Evolutionary conservation across 2,797 vertebrate genomes (phyloP), one percentile per base, ranked within the genome.

Genomic region (Coilia nasus): DNA sequence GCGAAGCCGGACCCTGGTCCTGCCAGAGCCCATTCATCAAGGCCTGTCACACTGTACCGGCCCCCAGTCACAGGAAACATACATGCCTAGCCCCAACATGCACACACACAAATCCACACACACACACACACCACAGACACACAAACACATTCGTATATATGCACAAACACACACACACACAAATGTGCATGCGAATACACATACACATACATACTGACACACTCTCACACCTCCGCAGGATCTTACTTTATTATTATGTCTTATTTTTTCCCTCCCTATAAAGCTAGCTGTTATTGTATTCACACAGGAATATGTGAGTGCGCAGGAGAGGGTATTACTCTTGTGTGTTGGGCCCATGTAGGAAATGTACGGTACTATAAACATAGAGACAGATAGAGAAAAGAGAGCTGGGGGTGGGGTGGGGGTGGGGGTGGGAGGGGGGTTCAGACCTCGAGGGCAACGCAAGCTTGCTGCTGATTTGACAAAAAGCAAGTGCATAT

Each of bases 251-350:
- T 71, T 71, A 31, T 71, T 71, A 35, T 71, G 67, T 35, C 67
- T 71, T 71, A 71, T 71, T 71, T 71, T 71, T 75, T 59, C 28
- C 64, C 67, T 75, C 31, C 28, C 67, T 75, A 75, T 75, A 75
- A 75, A 75, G 31, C 67, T 41, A 75, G 67, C 67, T 75, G 67
- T 75, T 75, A 75, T 75, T 75, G 67, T 41, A 41, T 75, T 75
- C 67, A 35, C 67, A 75, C 28, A 75, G 67, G 67, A 41, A 19
- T 75, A 75, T 62, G 21, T 6, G 21, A 54, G 50, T 41, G 67
- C 35, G 67, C 31, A 17, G 28, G 31, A 17, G 31, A 19, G 28
- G 67, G 14, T 19, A 75, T 35, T 41, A 35, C 67, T 75, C 67
- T 17, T 71, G 28, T 1, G 11, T 28, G 23, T 31, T 67, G 9